Conservation (phyloP, 2,113 vertebrate genomes). For the Paradoxurus hermaphroditus region DNA sequence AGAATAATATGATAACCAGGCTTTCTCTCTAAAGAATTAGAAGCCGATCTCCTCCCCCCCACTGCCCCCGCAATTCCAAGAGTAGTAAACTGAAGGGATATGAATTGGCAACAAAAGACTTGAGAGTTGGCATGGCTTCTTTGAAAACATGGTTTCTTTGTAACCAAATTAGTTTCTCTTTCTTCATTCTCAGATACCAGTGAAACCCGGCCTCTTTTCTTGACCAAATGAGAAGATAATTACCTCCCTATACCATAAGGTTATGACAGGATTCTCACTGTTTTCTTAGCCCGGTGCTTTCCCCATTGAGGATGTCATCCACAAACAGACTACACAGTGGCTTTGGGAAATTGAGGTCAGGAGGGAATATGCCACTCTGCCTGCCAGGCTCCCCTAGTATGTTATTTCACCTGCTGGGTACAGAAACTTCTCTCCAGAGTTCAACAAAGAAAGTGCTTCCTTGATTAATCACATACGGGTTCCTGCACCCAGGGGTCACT, state of each 20-base stretch:
- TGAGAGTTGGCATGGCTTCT: neutral
- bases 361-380: conserved; percentile 30
- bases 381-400: conserved; percentile 26
- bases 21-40: neutral
- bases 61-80: neutral
- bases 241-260: neutral
- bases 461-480: conserved; percentile 54
- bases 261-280: neutral
- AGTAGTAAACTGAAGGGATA: neutral
- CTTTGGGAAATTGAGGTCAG: conserved; percentile 73
- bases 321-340: conserved; percentile 49
- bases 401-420: conserved; percentile 71
- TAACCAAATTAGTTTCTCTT: neutral
- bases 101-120: neutral
- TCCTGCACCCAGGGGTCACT: conserved; percentile 2
- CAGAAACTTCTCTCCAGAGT: conserved; percentile 40
- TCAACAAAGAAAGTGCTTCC: conserved; percentile 55
- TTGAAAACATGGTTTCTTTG: neutral
- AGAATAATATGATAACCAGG: neutral
- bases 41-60: neutral
- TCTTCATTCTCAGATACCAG: neutral
- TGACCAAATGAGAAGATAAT: neutral
- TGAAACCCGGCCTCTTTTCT: neutral
- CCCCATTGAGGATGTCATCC: conserved; percentile 10
- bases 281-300: conserved; percentile 43